Evolutionary conservation across 2,797 vertebrate species (phyloP), one percentile per base, ranked within the genome.

Genomic region (Anolis apletophallus): DNA sequence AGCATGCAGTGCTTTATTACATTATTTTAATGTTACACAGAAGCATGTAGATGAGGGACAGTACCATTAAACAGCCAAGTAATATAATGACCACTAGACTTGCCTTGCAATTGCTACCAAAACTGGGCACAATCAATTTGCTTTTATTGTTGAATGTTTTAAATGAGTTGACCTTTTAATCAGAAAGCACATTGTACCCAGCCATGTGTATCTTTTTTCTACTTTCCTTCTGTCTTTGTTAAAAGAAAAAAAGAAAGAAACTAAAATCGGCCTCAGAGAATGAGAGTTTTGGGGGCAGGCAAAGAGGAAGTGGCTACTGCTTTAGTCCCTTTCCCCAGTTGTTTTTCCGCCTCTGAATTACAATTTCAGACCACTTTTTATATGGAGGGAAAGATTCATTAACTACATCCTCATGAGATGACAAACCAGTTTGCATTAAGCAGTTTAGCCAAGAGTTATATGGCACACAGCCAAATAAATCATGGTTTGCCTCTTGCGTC

Each of bases 141-240:
- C 29, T 54, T 92, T 89, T 84, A 85, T 71, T 64, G 61, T 79
- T 69, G 89, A 85, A 85, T 11, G 1, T 57, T 85, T 87, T 84
- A 91, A 93, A 92, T 87, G 84, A 90, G 87, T 85, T 89, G 92
- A 94, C 83, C 88, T 93, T 94, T 93, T 87, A 87, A 90, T 86
- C 68, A 74, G 46, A 64, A 84, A 40, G 69, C 11, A 36, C 23
- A 77, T 50, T 34, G 26, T 19, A 52, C 7, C 36, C 72, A 78
- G 52, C 23, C 7, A n/a, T 50, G 8, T 40, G 46, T 73, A 69
- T 40, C 16, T 71, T 16, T 61, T 13, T 10, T 40, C 32, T 1
- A n/a, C 52, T 89, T 84, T 46, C 61, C 87, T 90, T 90, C 75
- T 19, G 21, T 40, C 29, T 78, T 61, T 64, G 67, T 55, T 4